Percentiles rank a stretch among this genome's conserved stretches.
Conservation (phyloP, 1,140 invertebrate species). For the Drosophila varians region DNA sequence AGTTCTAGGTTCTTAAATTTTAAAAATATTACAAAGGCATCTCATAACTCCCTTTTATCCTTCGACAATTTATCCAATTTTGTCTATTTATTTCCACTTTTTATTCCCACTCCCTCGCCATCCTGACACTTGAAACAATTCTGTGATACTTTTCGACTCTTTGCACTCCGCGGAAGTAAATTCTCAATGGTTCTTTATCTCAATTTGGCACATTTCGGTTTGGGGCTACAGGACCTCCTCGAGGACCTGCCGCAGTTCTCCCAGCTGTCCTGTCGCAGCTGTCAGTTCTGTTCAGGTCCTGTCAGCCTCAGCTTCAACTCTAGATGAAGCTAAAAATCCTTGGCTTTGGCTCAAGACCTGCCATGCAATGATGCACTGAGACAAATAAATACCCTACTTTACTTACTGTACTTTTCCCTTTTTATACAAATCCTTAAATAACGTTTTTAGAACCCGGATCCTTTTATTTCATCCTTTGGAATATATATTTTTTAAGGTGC, state of each 20-base stretch:
- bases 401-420: no score
- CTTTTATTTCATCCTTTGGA: neutral
- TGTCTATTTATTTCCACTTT: neutral
- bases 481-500: neutral
- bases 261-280: neutral
- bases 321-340: neutral
- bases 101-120: neutral
- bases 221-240: neutral
- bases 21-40: neutral
- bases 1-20: neutral
- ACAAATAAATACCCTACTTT: neutral
- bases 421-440: no score
- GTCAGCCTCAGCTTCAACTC: constrained; percentile 28
- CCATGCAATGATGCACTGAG: constrained; percentile 3
- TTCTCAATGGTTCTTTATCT: constrained; percentile 44
- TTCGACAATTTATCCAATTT: neutral
- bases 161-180: constrained; percentile 2
- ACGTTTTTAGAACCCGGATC: no score
- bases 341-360: neutral
- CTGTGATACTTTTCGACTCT: neutral
- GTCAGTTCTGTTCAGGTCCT: constrained; percentile 40
- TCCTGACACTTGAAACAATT: neutral
- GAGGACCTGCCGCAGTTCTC: neutral
- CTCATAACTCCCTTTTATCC: neutral
- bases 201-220: constrained; percentile 38